Base-by-base conservation (phyloP, 1,140 invertebrate species). In the Drosophila biarmipes region DNA sequence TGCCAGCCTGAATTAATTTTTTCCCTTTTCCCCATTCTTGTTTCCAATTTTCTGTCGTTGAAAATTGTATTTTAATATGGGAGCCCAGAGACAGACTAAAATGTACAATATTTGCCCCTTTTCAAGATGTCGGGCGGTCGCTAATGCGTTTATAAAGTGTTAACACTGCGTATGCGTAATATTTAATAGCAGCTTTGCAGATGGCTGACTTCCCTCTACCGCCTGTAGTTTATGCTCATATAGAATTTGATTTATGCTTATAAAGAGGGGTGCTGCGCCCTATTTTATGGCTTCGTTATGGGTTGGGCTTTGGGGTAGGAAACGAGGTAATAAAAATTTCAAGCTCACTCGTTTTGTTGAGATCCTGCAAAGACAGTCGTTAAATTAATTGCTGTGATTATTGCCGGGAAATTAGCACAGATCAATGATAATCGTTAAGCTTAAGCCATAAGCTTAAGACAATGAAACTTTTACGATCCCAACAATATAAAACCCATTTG, bases 141-240 rank as follows among this genome's bases (percentile, higher is more conserved):
- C 76, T 86, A 89, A 89, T 87, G 84, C 64, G 72, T 77, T 89
- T 89, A 89, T 89, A 84, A 87, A 89, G 79, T 89, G 84, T 74
- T 89, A 89, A 87, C 84, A 77, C 63, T 69, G 66, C 72, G 84
- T 87, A 79, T 89, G 67, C 72, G 79, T 68, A 76, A 87, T 77
- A 82, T 81, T 87, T 86, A 86, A 80, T 74, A 45, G 73, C 81
- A 80, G 61, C 75, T 82, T 57, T 66, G 62, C 63, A 37, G 57
- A 29, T 68, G 53, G 10, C 49, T 48, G 12, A n/a, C 24, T n/a
- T 34, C 27, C 27, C 38, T 38, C 38, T n/a, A 12, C 12, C 31
- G 37, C 12, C 37, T 46, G 27, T 59, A 80, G 67, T 78, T 75
- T 74, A 49, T 63, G 51, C 21, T 2, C 21, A 21, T 71, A 24